Percentiles rank a stretch among this genome's conserved stretches.
Conservation (phyloP, 1,140 invertebrate genomes). For the Drosophila kepulauana region DNA sequence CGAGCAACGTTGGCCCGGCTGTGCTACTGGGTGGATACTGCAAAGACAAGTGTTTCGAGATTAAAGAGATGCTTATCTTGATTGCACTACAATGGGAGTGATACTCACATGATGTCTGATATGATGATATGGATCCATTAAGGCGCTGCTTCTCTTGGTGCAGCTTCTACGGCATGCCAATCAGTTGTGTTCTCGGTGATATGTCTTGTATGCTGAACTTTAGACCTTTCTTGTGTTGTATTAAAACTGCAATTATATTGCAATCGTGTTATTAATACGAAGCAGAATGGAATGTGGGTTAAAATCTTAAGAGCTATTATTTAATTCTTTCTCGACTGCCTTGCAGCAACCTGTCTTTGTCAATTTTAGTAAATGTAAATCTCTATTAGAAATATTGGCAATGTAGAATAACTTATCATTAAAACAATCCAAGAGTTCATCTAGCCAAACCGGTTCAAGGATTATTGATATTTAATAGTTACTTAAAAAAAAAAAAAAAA, state of each 20-base stretch:
- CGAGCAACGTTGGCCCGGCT: constrained; percentile 47
- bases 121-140: constrained; percentile 84
- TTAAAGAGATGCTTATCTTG: constrained; percentile 14
- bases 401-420: too few relatives aligned
- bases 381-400: too few relatives aligned
- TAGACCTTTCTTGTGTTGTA: too few relatives aligned
- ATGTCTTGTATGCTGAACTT: constrained; percentile 25
- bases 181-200: constrained; percentile 32
- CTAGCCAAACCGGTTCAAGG: too few relatives aligned
- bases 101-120: constrained; percentile 81
- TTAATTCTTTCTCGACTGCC: too few relatives aligned
- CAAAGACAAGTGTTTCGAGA: not conserved
- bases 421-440: too few relatives aligned
- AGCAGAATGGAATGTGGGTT: not conserved
- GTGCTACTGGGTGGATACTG: constrained; percentile 77
- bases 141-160: constrained; percentile 49
- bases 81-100: constrained; percentile 51
- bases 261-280: not conserved
- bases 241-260: constrained; percentile 27
- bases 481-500: too few relatives aligned
- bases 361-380: too few relatives aligned
- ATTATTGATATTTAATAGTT: too few relatives aligned
- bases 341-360: too few relatives aligned
- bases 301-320: not conserved
- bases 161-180: constrained; percentile 60